phyloP scores from a whole-genome alignment of 2,888 invertebrate genomes.

The Apodemia zela region DNA sequence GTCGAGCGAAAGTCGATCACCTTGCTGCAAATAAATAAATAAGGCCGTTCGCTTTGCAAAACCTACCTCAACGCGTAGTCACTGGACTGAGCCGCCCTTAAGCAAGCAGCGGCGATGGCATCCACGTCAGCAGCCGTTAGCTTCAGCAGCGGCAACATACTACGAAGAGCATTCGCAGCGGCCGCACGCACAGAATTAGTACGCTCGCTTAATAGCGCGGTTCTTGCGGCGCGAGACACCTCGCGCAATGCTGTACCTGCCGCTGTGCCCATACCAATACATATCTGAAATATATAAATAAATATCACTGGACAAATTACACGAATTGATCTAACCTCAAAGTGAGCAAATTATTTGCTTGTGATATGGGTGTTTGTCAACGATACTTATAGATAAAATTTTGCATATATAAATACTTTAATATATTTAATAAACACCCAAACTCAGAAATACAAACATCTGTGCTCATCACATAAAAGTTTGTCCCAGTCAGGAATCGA shows the following conservation, averaged over 20 bases:
- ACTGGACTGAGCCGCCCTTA: slow-evolving; percentile 84
- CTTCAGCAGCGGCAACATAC: slow-evolving; percentile 93
- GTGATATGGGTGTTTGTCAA: no score
- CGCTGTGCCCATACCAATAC: slow-evolving; percentile 96
- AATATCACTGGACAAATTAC: no score
- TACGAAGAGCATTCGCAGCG: slow-evolving; percentile 93
- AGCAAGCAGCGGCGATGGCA: slow-evolving; percentile 93
- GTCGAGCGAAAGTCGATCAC: no score
- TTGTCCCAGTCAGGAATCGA: no score
- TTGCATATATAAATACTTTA: no score
- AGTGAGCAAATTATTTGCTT: no score
- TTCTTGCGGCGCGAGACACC: slow-evolving; percentile 92
- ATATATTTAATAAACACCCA: no score
- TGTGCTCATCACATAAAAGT: no score
- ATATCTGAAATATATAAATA: slow-evolving; percentile 85
- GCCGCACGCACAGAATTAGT: slow-evolving; percentile 96
- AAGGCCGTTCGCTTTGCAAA: not conserved
- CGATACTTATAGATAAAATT: no score
- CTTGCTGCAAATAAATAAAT: no score
- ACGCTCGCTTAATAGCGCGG: slow-evolving; percentile 92
- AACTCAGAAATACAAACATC: no score
- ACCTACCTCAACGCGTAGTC: slow-evolving; percentile 37
- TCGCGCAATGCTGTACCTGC: slow-evolving; percentile 88
- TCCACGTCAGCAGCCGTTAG: slow-evolving; percentile 94
- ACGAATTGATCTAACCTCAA: no score